Percentiles rank a stretch among this genome's conserved stretches.
phyloP scores from a whole-genome alignment of 1,140 invertebrate genomes.

The Drosophila jambulina region DNA sequence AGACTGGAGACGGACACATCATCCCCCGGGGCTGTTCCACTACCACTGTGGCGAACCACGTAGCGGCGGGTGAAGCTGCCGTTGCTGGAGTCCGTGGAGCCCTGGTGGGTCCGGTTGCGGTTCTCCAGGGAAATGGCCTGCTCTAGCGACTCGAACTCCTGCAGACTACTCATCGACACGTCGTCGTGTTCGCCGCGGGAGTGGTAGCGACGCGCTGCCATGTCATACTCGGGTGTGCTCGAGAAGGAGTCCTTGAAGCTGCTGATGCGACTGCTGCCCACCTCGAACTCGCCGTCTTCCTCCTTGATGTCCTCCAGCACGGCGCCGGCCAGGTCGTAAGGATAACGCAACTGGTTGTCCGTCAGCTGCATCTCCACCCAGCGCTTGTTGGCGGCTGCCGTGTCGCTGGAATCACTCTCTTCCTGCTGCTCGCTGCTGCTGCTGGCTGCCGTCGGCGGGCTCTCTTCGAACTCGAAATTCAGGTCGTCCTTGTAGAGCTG shows the following conservation, averaged over 20 bases:
- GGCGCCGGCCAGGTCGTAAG: slow-evolving; percentile 90
- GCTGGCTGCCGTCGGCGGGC: slow-evolving; percentile 87
- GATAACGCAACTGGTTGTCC: slow-evolving; percentile 88
- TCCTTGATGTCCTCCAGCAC: slow-evolving; percentile 96
- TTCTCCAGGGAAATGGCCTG: slow-evolving; percentile 90
- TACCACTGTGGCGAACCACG: slow-evolving; percentile 87
- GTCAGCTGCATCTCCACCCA: slow-evolving; percentile 96
- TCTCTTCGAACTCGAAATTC: slow-evolving; percentile 92
- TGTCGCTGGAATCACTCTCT: slow-evolving; percentile 86
- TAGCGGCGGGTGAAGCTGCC: slow-evolving; percentile 90
- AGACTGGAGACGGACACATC: slow-evolving; percentile 96
- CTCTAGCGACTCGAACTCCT: slow-evolving; percentile 97
- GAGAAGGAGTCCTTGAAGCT: slow-evolving; percentile 92
- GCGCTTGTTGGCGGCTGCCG: slow-evolving; percentile 91
- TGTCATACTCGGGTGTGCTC: slow-evolving; percentile 93
- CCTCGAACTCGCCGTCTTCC: slow-evolving; percentile 94
- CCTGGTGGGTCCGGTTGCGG: slow-evolving; percentile 88
- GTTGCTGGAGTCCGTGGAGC: slow-evolving; percentile 91
- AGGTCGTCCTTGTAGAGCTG: slow-evolving; percentile 87
- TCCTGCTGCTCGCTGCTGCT: slow-evolving; percentile 80
- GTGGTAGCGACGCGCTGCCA: slow-evolving; percentile 92
- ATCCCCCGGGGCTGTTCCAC: slow-evolving; percentile 90
- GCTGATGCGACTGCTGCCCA: slow-evolving; percentile 91
- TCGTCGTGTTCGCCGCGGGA: slow-evolving; percentile 95
- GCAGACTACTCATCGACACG: slow-evolving; percentile 95